A percentile compares a stretch with the other conserved stretches of the same genome.
Evolutionary conservation across 2,888 invertebrate species (phyloP).

Genomic region (Tetranychus piercei): DNA sequence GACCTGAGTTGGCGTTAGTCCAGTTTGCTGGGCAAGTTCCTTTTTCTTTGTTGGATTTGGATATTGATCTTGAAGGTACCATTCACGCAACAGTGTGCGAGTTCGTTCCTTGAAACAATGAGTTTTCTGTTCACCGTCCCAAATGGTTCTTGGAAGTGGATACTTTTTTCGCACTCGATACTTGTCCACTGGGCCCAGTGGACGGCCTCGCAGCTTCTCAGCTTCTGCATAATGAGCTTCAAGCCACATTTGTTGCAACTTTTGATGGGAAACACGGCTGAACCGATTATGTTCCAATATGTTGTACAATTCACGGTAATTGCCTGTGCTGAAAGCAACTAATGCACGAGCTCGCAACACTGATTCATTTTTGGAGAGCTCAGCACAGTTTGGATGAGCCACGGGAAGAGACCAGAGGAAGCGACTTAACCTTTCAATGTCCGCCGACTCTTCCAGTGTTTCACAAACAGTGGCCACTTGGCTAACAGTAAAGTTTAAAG

Average conservation of each 20-base stretch:
- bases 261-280: slow-evolving; percentile 68
- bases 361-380: slow-evolving; percentile 67
- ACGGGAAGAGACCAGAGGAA: slow-evolving; percentile 83
- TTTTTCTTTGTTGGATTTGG: slow-evolving; percentile 82
- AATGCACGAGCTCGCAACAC: slow-evolving; percentile 65
- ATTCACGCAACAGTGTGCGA: slow-evolving; percentile 77
- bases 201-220: slow-evolving; percentile 66
- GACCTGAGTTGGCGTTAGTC: slow-evolving; percentile 76
- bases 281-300: slow-evolving; percentile 77
- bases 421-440: slow-evolving; percentile 66
- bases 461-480: slow-evolving; percentile 83
- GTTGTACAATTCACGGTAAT: slow-evolving; percentile 68
- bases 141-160: slow-evolving; percentile 72
- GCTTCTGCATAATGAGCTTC: slow-evolving; percentile 86
- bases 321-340: slow-evolving; percentile 73
- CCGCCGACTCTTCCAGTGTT: slow-evolving; percentile 84
- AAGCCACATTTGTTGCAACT: slow-evolving; percentile 73
- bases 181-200: slow-evolving; percentile 82
- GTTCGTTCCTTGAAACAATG: slow-evolving; percentile 90
- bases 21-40: slow-evolving; percentile 72
- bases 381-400: slow-evolving; percentile 54
- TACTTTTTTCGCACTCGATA: slow-evolving; percentile 83
- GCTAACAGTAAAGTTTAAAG: slow-evolving; percentile 40
- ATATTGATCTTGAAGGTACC: slow-evolving; percentile 95
- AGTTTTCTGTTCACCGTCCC: slow-evolving; percentile 90